A percentile compares a stretch with the other conserved stretches of the same genome.
Conservation (phyloP, 2,888 invertebrate species). For the Mellilla xanthometata region DNA sequence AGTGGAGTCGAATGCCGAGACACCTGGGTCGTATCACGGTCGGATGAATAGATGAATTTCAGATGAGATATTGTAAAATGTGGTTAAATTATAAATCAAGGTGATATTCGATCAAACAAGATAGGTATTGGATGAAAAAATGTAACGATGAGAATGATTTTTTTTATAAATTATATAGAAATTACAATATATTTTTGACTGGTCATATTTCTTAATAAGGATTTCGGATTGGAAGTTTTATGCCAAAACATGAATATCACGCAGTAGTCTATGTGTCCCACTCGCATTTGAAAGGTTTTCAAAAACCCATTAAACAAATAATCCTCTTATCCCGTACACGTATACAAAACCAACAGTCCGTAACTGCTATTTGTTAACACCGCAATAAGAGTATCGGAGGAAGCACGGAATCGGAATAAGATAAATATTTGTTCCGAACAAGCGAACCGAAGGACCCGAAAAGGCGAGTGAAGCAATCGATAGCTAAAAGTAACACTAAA, state of each 20-base stretch:
- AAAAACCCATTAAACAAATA: conserved; percentile 28
- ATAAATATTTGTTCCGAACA: conserved; percentile 67
- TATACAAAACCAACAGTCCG: conserved; percentile 40
- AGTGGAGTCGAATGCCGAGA: conserved; percentile 42
- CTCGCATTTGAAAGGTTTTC: neutral
- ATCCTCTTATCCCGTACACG: conserved; percentile 35
- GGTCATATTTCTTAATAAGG: too few relatives aligned
- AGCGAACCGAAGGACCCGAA: conserved; percentile 45
- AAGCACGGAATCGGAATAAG: conserved; percentile 41
- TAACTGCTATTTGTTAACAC: conserved; percentile 59
- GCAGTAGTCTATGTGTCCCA: too few relatives aligned
- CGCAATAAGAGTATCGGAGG: conserved; percentile 66
- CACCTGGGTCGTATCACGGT: conserved; percentile 52
- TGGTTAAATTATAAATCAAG: conserved; percentile 30
- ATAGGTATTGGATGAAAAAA: conserved; percentile 3
- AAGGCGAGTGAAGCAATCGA: conserved; percentile 38
- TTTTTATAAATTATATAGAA: too few relatives aligned
- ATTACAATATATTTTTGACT: too few relatives aligned
- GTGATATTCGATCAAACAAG: conserved; percentile 13
- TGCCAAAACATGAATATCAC: too few relatives aligned
- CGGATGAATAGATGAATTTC: conserved; percentile 49
- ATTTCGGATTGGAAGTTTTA: too few relatives aligned
- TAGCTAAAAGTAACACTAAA: conserved; percentile 66
- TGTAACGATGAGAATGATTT: neutral
- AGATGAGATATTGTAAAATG: conserved; percentile 42